A percentile compares a stretch with the other conserved stretches of the same genome.
Evolutionary conservation across 2,888 invertebrate genomes (phyloP).

Genomic region (Yponomeuta cagnagella): DNA sequence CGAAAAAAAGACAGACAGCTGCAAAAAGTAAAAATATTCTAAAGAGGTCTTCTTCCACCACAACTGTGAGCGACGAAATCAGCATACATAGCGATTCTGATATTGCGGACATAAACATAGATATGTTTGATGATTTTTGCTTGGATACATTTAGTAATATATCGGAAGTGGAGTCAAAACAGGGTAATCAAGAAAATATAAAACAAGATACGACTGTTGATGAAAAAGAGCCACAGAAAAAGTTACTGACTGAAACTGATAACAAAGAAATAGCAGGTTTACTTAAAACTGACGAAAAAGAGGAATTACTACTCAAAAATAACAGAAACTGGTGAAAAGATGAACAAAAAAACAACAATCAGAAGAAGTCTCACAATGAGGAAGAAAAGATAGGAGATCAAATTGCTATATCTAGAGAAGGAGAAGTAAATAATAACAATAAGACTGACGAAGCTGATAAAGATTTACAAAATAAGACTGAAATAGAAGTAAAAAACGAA

Average conservation of each 20-base stretch:
- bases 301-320: background rate
- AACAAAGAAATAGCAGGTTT: constrained; percentile 1
- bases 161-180: background rate
- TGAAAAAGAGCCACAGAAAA: background rate
- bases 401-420: background rate
- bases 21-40: background rate
- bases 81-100: constrained; percentile 9
- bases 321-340: background rate
- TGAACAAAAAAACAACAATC: background rate
- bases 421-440: constrained; percentile 3
- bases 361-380: background rate
- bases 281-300: constrained; percentile 4
- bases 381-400: background rate
- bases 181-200: constrained; percentile 2
- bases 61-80: constrained; percentile 5
- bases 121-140: constrained; percentile 3
- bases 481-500: background rate
- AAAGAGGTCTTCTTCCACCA: constrained; percentile 2
- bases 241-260: background rate
- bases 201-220: background rate
- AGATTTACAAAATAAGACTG: constrained; percentile 8
- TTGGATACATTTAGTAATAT: constrained; percentile 1
- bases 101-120: background rate
- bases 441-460: constrained; percentile 4
- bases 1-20: background rate